phyloP scores from a whole-genome alignment of 2,797 vertebrate species.

The Adelosebastes latens region DNA sequence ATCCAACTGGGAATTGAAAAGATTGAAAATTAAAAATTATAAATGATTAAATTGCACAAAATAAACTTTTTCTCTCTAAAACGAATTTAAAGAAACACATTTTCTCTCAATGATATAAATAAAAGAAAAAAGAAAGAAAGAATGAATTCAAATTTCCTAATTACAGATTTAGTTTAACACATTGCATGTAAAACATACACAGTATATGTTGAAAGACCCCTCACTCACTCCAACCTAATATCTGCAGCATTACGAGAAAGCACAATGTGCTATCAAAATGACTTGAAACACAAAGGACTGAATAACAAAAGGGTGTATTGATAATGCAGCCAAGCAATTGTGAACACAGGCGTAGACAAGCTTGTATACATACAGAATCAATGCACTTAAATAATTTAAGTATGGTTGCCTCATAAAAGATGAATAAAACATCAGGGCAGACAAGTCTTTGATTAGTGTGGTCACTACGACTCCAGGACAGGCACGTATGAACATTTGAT shows the following conservation, averaged over 20 bases:
- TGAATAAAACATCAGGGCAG: constrained; percentile 80
- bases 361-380: constrained; percentile 82
- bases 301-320: constrained; percentile 59
- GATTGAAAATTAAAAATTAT: neutral
- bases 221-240: neutral
- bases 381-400: constrained; percentile 84
- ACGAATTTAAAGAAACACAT: neutral
- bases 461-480: constrained; percentile 73
- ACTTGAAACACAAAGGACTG: constrained; percentile 47
- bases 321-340: constrained; percentile 63
- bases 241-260: neutral
- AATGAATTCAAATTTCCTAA: neutral
- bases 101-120: neutral
- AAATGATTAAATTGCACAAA: neutral
- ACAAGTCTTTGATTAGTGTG: constrained; percentile 82
- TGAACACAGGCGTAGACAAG: constrained; percentile 63
- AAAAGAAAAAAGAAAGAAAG: neutral
- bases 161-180: neutral
- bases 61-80: neutral
- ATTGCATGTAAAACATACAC: neutral
- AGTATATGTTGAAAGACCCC: neutral
- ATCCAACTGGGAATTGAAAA: neutral
- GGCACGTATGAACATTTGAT: constrained; percentile 81
- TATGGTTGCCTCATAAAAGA: constrained; percentile 77
- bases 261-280: constrained; percentile 7